These are phyloP conservation scores for Simalia tracyae DNA, from an alignment of 2,797 vertebrate genomes.

Conservation along the genomic window DNA sequence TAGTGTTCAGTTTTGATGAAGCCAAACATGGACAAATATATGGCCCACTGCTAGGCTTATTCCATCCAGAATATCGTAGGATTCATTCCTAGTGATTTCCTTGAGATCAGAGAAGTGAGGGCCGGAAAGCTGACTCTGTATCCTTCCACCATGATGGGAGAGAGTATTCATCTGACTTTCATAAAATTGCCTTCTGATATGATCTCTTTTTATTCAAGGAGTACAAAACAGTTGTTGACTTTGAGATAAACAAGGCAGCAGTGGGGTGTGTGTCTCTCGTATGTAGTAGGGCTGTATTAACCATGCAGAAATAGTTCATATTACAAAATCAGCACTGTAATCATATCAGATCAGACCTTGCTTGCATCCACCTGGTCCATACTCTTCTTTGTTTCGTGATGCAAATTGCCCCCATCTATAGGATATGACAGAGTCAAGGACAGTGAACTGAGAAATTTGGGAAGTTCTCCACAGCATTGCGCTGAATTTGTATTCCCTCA, in stretches of 20 bases:
- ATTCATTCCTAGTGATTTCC: background rate
- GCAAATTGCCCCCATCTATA: background rate
- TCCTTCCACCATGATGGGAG: too few species aligned
- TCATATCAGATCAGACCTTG: background rate
- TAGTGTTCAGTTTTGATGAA: background rate
- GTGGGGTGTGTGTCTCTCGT: background rate
- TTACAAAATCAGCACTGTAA: background rate
- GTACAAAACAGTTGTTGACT: background rate
- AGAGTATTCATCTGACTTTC: background rate
- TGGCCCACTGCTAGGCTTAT: background rate
- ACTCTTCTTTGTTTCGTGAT: background rate
- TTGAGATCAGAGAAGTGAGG: background rate
- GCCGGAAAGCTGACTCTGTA: background rate
- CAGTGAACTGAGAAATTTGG: background rate
- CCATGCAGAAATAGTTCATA: background rate
- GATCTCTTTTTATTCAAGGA: background rate
- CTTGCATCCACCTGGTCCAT: background rate
- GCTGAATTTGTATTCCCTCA: constrained; percentile 36
- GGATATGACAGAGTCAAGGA: background rate
- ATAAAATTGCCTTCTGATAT: background rate
- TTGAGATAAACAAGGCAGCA: background rate
- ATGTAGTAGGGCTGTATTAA: background rate
- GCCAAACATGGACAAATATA: background rate
- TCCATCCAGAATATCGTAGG: background rate
- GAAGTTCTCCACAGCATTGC: background rate